Base-by-base conservation (phyloP, 2,113 vertebrate species). In the Felis chaus region DNA sequence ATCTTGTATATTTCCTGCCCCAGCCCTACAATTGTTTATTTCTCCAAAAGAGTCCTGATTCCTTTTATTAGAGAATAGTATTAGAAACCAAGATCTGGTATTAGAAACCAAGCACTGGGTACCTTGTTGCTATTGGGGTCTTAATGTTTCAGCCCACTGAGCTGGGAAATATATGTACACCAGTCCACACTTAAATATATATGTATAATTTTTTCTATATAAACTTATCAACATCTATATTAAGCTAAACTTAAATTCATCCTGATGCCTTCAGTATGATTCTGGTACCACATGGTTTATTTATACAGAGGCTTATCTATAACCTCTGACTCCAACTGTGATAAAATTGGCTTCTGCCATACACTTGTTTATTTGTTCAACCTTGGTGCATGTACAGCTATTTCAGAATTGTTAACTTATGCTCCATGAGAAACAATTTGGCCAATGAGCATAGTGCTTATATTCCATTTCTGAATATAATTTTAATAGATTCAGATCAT, bases 391-490 rank as follows among this genome's bases (percentile, higher is more conserved):
- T 91, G 23, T 74, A 63, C 57, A 71, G 19, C n/a, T 89, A 78
- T 93, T 96, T 95, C n/a, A 94, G 68, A 95, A 97, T 61, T 93
- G 29, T 89, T 97, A 95, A 63, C 4, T 6, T 53, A 61, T 50
- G 55, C 3, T 36, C 5, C n/a, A 45, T 78, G 86, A 85, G 41
- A 95, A 88, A 79, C 25, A 88, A 48, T 29, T 74, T 89, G 29
- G 78, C 36, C 29, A 85, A 45, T 23, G 29, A n/a, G 13, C 73
- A 57, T 33, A 53, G 10, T 80, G 36, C 48, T 91, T 89, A 63
- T 86, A 25, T 82, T 93, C 45, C n/a, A 74, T 78, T 97, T 25
- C 71, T 93, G 65, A 76, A 55, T 78, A 11, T 80, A 61, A 83
- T 91, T 93, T 95, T 93, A 91, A 93, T 83, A 92, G 53, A 82